phyloP scores from a whole-genome alignment of 2,888 invertebrate species.

The Ceriagrion tenellum region DNA sequence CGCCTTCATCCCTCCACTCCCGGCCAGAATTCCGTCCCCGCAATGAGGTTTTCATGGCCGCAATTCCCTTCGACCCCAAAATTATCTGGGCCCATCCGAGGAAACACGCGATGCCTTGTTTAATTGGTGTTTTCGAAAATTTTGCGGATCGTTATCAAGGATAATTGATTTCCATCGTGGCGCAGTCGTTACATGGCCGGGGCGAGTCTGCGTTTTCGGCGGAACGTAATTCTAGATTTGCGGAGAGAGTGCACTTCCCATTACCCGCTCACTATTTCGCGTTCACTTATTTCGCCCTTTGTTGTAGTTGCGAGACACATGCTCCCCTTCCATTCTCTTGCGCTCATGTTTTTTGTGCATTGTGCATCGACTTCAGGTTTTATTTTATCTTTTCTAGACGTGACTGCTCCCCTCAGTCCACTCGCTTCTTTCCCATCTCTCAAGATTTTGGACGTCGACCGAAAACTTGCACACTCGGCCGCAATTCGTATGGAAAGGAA shows the following conservation, averaged over 20 bases:
- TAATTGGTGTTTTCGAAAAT: not conserved
- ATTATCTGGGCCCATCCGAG: not conserved
- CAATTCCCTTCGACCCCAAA: not conserved
- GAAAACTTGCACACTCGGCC: not conserved
- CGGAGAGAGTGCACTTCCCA: not conserved
- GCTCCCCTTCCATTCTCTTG: not conserved
- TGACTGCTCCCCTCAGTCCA: not conserved
- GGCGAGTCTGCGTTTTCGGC: not conserved
- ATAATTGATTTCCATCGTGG: not conserved
- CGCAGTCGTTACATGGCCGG: not conserved
- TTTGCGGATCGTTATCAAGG: slow-evolving; percentile 7
- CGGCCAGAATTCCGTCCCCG: not conserved
- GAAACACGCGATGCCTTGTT: not conserved
- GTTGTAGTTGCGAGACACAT: not conserved
- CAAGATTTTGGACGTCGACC: not conserved
- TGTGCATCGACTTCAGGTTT: not conserved
- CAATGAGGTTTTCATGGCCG: not conserved
- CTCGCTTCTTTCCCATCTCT: not conserved
- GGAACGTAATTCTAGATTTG: not conserved
- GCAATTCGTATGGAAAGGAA: not conserved
- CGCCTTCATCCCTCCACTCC: not conserved
- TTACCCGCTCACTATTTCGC: not conserved
- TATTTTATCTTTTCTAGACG: not conserved
- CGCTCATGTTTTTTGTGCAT: not conserved
- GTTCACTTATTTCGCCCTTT: not conserved